These are phyloP conservation scores for Neolamprologus devosi DNA, from an alignment of 2,113 vertebrate genomes.

Conservation along the genomic window DNA sequence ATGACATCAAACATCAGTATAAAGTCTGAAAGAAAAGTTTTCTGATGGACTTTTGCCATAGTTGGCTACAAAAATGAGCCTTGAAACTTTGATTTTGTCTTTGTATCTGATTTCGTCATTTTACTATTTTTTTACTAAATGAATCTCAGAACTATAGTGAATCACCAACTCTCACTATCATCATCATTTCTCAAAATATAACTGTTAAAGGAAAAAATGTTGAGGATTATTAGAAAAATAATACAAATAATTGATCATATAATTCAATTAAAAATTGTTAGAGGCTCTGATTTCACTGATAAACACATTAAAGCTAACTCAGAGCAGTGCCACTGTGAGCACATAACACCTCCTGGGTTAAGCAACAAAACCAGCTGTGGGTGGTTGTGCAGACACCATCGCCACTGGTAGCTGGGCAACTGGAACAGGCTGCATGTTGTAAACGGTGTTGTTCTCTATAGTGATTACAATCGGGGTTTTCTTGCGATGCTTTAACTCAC, in stretches of 20 bases:
- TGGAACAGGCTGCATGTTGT: constrained; percentile 17
- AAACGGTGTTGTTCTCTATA: neutral
- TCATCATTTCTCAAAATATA: neutral
- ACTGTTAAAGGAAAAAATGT: neutral
- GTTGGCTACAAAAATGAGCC: neutral
- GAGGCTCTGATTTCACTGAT: neutral
- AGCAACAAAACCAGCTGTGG: neutral
- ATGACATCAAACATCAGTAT: neutral
- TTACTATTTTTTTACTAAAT: neutral
- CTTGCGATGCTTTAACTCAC: constrained; percentile 28
- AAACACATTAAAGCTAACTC: neutral
- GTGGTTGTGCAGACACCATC: neutral
- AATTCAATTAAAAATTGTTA: neutral
- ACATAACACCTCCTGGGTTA: neutral
- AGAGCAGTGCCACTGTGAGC: neutral
- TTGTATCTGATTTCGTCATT: neutral
- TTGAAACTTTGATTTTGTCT: fast-evolving
- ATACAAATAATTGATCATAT: neutral
- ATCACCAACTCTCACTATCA: neutral
- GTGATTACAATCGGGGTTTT: neutral
- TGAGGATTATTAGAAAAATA: neutral
- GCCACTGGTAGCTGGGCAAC: neutral
- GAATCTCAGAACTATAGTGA: neutral
- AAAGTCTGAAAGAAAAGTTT: neutral
- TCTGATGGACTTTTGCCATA: neutral